phyloP scores from a whole-genome alignment of 2,113 vertebrate species.

The Tor tambroides region DNA sequence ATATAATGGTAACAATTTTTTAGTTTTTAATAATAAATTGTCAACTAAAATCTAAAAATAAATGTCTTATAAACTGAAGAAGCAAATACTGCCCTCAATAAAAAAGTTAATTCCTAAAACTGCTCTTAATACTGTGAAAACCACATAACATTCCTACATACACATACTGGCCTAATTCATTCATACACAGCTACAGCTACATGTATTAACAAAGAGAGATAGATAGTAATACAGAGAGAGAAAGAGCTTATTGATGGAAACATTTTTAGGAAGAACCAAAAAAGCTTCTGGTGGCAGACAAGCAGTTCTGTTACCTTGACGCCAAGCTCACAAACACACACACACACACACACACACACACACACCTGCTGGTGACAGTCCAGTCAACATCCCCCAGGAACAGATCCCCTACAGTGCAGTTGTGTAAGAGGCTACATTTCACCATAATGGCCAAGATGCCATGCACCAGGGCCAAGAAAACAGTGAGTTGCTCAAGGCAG shows the following conservation, averaged over 20 bases:
- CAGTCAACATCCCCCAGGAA: conserved; percentile 25
- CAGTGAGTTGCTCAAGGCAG: conserved; percentile 3
- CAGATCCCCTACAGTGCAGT: conserved; percentile 31
- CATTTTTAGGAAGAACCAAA: conserved; percentile 45
- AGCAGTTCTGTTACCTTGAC: conserved; percentile 28
- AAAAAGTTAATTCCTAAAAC: no score
- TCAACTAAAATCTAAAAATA: no score
- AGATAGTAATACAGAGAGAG: not conserved
- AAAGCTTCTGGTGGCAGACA: conserved; percentile 35
- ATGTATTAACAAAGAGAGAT: not conserved
- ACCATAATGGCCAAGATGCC: not conserved
- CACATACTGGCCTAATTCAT: not conserved
- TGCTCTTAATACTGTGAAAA: not conserved
- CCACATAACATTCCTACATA: not conserved
- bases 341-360: conserved; percentile 19
- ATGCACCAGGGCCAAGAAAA: not conserved
- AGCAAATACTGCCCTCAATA: no score
- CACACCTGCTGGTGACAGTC: conserved; percentile 54
- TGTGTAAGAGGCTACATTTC: conserved; percentile 19
- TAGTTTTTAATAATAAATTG: no score
- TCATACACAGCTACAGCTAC: no score
- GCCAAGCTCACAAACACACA: conserved; percentile 5
- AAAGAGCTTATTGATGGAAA: conserved; percentile 4
- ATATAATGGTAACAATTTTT: no score
- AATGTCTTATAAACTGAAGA: no score